These are phyloP conservation scores for Tetropium fuscum DNA, from an alignment of 2,888 invertebrate genomes.

Conservation along the genomic window DNA sequence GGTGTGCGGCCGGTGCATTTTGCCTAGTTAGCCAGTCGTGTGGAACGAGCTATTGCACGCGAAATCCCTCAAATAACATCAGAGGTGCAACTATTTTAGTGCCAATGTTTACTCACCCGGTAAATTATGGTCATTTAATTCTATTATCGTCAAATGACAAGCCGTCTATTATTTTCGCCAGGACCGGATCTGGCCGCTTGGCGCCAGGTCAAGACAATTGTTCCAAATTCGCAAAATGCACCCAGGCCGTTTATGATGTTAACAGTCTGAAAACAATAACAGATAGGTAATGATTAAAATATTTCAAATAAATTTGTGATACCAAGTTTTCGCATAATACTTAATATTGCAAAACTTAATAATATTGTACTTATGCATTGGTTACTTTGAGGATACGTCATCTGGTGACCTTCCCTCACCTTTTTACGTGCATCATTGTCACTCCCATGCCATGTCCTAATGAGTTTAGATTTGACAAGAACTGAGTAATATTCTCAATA, in stretches of 20 bases:
- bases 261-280: too few species aligned
- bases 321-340: too few species aligned
- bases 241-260: background rate
- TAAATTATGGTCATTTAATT: conserved; percentile 15
- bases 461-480: too few species aligned
- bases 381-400: too few species aligned
- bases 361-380: too few species aligned
- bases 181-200: background rate
- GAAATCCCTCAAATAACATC: conserved; percentile 23
- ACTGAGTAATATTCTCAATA: too few species aligned
- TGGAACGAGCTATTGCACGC: conserved; percentile 29
- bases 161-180: conserved; percentile 3
- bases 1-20: conserved; percentile 19
- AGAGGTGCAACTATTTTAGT: conserved; percentile 26
- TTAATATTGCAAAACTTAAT: too few species aligned
- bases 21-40: conserved; percentile 31
- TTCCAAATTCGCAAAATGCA: background rate
- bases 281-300: too few species aligned
- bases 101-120: background rate
- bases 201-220: background rate
- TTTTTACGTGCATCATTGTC: too few species aligned
- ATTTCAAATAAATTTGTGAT: too few species aligned
- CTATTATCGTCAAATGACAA: conserved; percentile 4
- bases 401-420: too few species aligned
- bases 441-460: too few species aligned